A percentile compares a stretch with the other conserved stretches of the same genome.
Conservation (phyloP, 2,797 vertebrate genomes). For the Margarornis squamiger region DNA sequence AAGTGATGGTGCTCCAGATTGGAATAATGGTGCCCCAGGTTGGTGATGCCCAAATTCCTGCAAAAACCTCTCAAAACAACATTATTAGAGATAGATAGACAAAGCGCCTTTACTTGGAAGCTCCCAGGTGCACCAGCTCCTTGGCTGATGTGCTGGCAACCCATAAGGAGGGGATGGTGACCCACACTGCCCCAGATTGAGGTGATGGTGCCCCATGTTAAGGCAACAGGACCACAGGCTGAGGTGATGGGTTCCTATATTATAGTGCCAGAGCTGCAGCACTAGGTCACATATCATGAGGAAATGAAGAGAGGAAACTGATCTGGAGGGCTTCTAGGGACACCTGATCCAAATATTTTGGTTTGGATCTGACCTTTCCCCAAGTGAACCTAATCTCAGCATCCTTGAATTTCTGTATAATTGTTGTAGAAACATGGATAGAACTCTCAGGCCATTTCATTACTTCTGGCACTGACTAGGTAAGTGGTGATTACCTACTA, state of each 20-base stretch:
- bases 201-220: background rate
- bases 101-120: no score
- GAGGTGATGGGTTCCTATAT: fast-evolving
- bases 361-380: background rate
- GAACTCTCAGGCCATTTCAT: background rate
- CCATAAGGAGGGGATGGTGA: background rate
- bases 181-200: background rate
- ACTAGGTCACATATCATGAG: fast-evolving
- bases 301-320: background rate
- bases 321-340: background rate
- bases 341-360: background rate
- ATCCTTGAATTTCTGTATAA: background rate
- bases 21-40: background rate
- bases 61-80: no score
- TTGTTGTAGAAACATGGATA: background rate
- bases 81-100: no score
- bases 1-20: background rate
- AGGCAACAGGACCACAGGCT: background rate
- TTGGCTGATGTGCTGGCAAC: background rate
- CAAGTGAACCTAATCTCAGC: background rate
- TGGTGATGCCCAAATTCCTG: background rate
- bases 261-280: background rate
- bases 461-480: background rate
- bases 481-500: background rate
- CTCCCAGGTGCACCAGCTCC: no score